Percentiles rank a stretch among this genome's conserved stretches.
phyloP scores from a whole-genome alignment of 1,140 invertebrate species.

The Magallana ariakensis region DNA sequence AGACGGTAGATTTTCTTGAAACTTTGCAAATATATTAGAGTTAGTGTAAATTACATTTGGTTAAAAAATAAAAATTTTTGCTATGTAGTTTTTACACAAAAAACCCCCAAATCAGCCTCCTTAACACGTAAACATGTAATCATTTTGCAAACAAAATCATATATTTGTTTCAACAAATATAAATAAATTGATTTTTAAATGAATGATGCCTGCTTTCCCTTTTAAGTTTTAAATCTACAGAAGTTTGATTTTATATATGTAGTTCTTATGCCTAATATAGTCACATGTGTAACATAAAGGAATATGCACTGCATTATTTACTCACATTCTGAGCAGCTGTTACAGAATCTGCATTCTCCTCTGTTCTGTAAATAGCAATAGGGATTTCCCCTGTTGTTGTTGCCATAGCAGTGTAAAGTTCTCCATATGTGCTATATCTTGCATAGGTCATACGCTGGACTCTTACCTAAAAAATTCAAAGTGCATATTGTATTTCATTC shows the following conservation, averaged over 20 bases:
- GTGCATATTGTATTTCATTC: too few relatives aligned
- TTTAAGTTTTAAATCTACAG: too few relatives aligned
- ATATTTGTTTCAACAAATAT: too few relatives aligned
- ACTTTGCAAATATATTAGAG: too few relatives aligned
- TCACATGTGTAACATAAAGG: background rate
- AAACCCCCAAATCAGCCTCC: too few relatives aligned
- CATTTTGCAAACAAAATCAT: too few relatives aligned
- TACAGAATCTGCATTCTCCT: conserved; percentile 43
- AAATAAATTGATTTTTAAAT: background rate
- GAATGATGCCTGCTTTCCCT: too few relatives aligned
- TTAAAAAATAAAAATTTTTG: too few relatives aligned
- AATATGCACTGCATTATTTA: background rate
- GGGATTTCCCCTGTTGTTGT: conserved; percentile 75
- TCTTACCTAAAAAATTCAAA: conserved; percentile 65
- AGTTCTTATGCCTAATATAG: background rate
- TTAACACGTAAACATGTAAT: too few relatives aligned
- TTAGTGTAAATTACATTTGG: too few relatives aligned
- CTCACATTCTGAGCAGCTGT: background rate
- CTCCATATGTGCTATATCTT: conserved; percentile 71
- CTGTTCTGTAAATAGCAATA: conserved; percentile 76
- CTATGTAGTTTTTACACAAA: too few relatives aligned
- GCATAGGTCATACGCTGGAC: conserved; percentile 67
- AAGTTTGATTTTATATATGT: background rate
- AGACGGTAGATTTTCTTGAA: too few relatives aligned
- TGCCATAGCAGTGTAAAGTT: conserved; percentile 71